Base-by-base conservation (phyloP, 2,888 invertebrate species). In the Nomada hirtipes region DNA sequence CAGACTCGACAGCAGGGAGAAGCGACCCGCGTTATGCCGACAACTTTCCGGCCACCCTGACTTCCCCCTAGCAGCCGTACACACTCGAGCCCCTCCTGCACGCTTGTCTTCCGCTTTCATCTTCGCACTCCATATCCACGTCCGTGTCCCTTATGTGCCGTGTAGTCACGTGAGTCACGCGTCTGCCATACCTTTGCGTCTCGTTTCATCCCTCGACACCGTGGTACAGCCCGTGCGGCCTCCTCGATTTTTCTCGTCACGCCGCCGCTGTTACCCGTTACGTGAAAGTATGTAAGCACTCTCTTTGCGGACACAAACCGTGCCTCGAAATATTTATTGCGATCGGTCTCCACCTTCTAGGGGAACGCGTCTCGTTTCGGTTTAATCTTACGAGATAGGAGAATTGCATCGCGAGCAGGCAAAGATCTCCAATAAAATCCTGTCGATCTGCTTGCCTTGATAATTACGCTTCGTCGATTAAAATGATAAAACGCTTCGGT, bases 1-100 rank as follows among this genome's bases (percentile, higher is more conserved):
- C 90, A 89, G 76, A 84, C 87, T 89, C 92, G 90, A 89, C 90
- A 85, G 88, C 85, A 87, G 78, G 89, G 88, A 76, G 83, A 87
- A 61, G 81, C 78, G 81, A 63, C 84, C 86, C 88, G 81, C 84
- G 87, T 88, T 87, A 88, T 88, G 83, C 88, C 85, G 78, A 77
- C 86, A 89, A 89, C 85, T 84, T 83, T 79, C 86, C 69, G 69
- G 64, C 67, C 73, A 70, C 61, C 81, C 76, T 67, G 50, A 36
- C 60, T 63, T 72, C 77, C 74, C 57, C 47, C 53, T 57, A 20
- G 20, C 20, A 20, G 13, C 23, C 23, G 13, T 53, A 50, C 71
- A 68, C 64, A 61, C 64, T 20, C 59, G 50, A 44, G 52, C 18
- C 15, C 73, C 76, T 59, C 69, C 29, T 29, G 29, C 0, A 0